Conservation (phyloP, 2,113 vertebrate species). For the Ochotona princeps region DNA sequence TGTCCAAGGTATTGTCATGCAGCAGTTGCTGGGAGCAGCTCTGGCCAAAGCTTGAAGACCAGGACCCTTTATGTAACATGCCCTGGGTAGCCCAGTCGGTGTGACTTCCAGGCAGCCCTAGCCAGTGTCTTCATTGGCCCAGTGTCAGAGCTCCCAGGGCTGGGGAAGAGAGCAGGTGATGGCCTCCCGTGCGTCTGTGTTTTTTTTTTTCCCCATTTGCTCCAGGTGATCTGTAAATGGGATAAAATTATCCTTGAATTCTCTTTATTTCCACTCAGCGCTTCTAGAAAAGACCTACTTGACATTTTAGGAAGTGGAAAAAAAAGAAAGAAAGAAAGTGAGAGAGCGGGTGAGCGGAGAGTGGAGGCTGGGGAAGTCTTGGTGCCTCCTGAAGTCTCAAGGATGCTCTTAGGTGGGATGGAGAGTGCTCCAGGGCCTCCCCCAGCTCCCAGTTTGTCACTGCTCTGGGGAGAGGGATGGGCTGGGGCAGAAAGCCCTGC, state of each 20-base stretch:
- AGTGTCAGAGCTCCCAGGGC: conserved; percentile 49
- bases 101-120: conserved; percentile 40
- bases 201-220: conserved; percentile 80
- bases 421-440: neutral
- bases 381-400: neutral
- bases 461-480: too few species aligned
- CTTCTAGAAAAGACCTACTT: conserved; percentile 85
- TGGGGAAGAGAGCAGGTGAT: conserved; percentile 50
- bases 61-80: conserved; percentile 29
- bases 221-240: conserved; percentile 83
- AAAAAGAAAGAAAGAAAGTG: neutral
- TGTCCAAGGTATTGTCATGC: neutral
- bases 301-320: conserved; percentile 78
- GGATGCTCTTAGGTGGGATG: accelerated
- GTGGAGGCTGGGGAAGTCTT: conserved; percentile 43
- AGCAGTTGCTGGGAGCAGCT: neutral
- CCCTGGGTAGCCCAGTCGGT: conserved; percentile 53
- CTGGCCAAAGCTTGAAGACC: neutral
- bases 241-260: conserved; percentile 84
- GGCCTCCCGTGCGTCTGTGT: conserved; percentile 73
- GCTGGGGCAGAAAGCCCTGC: too few species aligned
- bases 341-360: conserved; percentile 70
- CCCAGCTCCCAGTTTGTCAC: accelerated
- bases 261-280: conserved; percentile 85
- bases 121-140: conserved; percentile 35